A percentile compares a stretch with the other conserved stretches of the same genome.
phyloP scores from a whole-genome alignment of 2,797 vertebrate species.

The Lithobates pipiens region DNA sequence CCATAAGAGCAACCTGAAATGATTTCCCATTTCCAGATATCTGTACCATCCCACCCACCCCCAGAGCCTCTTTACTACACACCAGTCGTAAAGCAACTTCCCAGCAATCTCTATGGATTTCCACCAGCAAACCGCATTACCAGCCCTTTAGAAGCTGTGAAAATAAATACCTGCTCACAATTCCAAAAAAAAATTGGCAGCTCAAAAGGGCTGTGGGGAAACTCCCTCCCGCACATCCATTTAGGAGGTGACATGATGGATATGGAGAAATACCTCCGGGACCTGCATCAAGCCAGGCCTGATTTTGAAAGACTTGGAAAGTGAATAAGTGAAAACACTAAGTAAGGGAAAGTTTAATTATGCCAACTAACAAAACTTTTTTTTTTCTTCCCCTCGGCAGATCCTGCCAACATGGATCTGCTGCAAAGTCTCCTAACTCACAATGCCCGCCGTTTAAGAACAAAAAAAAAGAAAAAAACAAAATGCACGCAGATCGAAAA shows the following conservation, averaged over 20 bases:
- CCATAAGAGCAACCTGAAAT: too few species aligned
- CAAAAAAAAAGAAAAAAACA: conserved; percentile 5
- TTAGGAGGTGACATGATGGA: conserved; percentile 51
- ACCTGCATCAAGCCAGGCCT: conserved; percentile 16
- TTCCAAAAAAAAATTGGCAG: conserved; percentile 49
- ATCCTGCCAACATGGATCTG: conserved; percentile 22
- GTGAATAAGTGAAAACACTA: conserved; percentile 41
- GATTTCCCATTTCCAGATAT: too few species aligned
- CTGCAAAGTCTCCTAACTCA: conserved; percentile 4
- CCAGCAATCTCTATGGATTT: conserved; percentile 8
- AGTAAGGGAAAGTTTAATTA: conserved; percentile 32
- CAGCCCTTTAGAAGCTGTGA: neutral
- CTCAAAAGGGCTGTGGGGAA: conserved; percentile 19
- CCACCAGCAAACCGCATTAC: neutral
- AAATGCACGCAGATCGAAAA: neutral
- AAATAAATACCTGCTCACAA: conserved; percentile 36
- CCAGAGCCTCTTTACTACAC: neutral
- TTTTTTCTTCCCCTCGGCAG: neutral
- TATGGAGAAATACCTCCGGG: conserved; percentile 37
- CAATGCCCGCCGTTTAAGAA: conserved; percentile 14
- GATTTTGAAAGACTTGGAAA: conserved; percentile 45
- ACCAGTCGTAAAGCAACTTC: neutral
- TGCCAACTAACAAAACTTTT: conserved; percentile 24
- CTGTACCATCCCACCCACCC: neutral
- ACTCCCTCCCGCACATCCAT: conserved; percentile 42